These are phyloP conservation scores for Zonotrichia albicollis DNA, from an alignment of 2,797 vertebrate species.

Conservation along the genomic window DNA sequence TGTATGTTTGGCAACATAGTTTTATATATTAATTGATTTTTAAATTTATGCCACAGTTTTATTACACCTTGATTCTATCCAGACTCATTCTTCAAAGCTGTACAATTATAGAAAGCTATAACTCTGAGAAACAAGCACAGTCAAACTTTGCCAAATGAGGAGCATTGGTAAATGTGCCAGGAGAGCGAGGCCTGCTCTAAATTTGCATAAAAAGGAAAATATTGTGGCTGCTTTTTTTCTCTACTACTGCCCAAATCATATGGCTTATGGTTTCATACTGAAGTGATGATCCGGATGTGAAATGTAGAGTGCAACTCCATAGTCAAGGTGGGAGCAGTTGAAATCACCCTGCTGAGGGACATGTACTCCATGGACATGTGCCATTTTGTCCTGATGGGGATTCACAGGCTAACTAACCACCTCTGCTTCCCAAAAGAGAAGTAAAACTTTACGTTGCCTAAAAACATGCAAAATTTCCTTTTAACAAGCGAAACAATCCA, in stretches of 20 bases:
- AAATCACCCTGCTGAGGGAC: neutral
- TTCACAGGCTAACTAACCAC: neutral
- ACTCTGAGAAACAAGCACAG: constrained; percentile 34
- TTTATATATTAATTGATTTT: neutral
- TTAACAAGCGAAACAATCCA: neutral
- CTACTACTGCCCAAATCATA: neutral
- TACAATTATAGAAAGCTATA: neutral
- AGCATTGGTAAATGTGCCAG: neutral
- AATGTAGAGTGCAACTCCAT: neutral
- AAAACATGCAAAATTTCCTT: neutral
- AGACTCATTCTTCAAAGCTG: constrained; percentile 20
- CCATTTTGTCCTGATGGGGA: neutral
- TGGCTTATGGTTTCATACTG: neutral
- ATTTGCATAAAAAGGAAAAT: neutral
- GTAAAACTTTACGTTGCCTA: neutral
- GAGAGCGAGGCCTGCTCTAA: neutral
- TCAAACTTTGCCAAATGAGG: constrained; percentile 11
- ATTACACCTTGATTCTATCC: neutral
- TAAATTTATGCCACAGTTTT: constrained; percentile 15
- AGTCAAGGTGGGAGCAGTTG: neutral
- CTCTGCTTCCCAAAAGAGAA: neutral
- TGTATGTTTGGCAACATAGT: neutral
- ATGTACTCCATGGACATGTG: neutral
- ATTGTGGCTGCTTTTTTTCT: neutral
- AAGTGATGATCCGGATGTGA: neutral